Evolutionary conservation across 2,113 vertebrate species (phyloP).

Genomic region (Phainopepla nitens): DNA sequence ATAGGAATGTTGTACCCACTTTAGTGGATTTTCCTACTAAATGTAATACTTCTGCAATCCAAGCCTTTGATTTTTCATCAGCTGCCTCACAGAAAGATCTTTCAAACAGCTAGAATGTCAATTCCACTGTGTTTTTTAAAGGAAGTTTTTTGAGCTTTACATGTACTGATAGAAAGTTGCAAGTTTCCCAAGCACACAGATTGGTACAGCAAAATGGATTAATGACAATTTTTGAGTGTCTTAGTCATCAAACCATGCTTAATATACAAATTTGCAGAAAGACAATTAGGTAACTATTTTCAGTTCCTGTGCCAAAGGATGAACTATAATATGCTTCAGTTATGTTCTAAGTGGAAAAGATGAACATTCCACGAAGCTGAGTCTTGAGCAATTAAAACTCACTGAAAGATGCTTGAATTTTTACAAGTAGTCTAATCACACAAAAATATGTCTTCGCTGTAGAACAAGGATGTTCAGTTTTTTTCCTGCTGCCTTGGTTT

Average conservation of each 20-base stretch:
- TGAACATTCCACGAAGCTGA: neutral
- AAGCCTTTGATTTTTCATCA: neutral
- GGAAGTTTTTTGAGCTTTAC: neutral
- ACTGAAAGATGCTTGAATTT: neutral
- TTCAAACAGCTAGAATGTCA: neutral
- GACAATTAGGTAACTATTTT: conserved; percentile 23
- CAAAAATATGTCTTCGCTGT: neutral
- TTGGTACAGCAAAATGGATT: neutral
- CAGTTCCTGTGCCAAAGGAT: neutral
- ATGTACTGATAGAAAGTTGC: neutral
- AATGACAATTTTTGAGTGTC: neutral
- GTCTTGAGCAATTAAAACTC: conserved; percentile 7
- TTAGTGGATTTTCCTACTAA: neutral
- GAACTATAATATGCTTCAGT: neutral
- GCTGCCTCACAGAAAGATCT: neutral
- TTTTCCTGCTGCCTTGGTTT: neutral
- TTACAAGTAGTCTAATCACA: neutral
- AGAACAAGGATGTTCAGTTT: neutral
- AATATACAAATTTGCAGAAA: neutral
- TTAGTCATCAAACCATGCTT: neutral
- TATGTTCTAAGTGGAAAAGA: conserved; percentile 12
- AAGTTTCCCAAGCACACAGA: neutral
- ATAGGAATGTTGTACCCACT: neutral
- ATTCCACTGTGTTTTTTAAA: neutral
- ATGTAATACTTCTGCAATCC: neutral